Evolutionary conservation across 2,888 invertebrate genomes (phyloP).

Genomic region (Bibio marci): DNA sequence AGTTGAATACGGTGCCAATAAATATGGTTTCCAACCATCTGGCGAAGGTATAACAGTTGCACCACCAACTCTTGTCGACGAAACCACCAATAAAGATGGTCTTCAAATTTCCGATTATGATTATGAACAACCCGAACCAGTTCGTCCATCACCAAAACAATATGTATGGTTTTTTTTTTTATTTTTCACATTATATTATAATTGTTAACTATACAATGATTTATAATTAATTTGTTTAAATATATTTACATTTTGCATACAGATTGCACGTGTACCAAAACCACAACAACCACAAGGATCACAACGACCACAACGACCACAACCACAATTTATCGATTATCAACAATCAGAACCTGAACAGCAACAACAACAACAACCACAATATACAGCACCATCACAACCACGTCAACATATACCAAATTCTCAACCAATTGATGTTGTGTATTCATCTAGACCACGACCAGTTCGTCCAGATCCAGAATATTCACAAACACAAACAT

Average conservation of each 20-base stretch:
- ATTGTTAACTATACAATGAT: not conserved
- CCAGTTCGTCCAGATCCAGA: slow-evolving; percentile 26
- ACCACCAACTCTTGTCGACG: slow-evolving; percentile 37
- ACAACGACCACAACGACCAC: slow-evolving; percentile 22
- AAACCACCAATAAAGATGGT: slow-evolving; percentile 29
- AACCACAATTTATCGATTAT: slow-evolving; percentile 5
- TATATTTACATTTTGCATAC: no score
- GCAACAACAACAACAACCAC: slow-evolving; percentile 15
- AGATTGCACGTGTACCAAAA: slow-evolving; percentile 14
- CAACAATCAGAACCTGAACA: slow-evolving; percentile 14
- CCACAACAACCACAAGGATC: slow-evolving; percentile 21
- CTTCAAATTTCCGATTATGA: slow-evolving; percentile 28
- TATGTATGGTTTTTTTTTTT: no score
- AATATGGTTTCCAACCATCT: slow-evolving; percentile 71
- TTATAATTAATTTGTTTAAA: not conserved
- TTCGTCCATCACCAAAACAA: slow-evolving; percentile 17
- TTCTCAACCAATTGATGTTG: slow-evolving; percentile 25
- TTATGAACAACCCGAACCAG: slow-evolving; percentile 17
- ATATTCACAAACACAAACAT: slow-evolving; percentile 23
- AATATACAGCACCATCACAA: slow-evolving; percentile 17
- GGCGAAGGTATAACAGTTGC: slow-evolving; percentile 74
- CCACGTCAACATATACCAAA: slow-evolving; percentile 21
- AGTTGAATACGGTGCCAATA: slow-evolving; percentile 77
- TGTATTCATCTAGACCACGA: slow-evolving; percentile 24
- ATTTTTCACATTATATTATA: no score